A percentile compares a stretch with the other conserved stretches of the same genome.
Conservation (phyloP, 2,797 vertebrate species). For the Lagocephalus sceleratus region DNA sequence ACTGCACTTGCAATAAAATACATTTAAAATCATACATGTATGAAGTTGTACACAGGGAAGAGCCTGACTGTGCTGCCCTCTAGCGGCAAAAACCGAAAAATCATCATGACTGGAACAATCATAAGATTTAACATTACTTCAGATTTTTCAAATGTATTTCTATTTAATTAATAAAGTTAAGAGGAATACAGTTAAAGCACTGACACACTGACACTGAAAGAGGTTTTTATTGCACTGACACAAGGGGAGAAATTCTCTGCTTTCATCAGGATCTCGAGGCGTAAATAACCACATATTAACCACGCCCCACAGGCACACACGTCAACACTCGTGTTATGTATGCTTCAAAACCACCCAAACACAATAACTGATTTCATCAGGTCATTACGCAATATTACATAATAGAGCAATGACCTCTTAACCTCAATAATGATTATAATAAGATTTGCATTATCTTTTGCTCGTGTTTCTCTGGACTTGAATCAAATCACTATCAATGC, state of each 20-base stretch:
- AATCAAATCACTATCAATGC: no score
- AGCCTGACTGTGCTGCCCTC: conserved; percentile 61
- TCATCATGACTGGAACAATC: conserved; percentile 8
- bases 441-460: no score
- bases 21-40: background rate
- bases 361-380: no score
- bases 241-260: conserved; percentile 54
- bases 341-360: no score
- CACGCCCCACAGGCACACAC: background rate
- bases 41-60: background rate
- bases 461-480: no score
- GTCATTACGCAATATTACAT: no score
- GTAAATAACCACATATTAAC: conserved; percentile 46
- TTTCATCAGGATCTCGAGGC: conserved; percentile 45
- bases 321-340: conserved; percentile 1
- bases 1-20: background rate
- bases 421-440: no score
- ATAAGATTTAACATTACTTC: background rate
- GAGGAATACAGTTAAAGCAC: no score
- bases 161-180: no score
- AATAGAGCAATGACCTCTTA: no score
- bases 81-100: conserved; percentile 57
- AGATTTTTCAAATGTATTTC: background rate
- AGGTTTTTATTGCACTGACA: conserved; percentile 7
- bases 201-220: background rate